These are phyloP conservation scores for Rhegmatorhina hoffmannsi DNA, from an alignment of 2,113 vertebrate genomes.

Conservation along the genomic window DNA sequence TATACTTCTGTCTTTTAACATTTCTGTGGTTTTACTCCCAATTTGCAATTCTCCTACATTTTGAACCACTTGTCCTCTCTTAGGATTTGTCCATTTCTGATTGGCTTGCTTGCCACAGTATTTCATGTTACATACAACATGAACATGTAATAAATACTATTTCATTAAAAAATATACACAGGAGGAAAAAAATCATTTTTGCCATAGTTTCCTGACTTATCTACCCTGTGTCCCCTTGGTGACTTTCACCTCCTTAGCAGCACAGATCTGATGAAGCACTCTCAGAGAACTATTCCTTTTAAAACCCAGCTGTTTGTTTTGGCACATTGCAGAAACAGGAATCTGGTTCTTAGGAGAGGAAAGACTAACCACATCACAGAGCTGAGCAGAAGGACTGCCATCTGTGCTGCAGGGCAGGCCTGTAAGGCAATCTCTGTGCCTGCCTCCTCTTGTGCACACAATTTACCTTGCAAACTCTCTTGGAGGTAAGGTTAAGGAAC, in stretches of 20 bases:
- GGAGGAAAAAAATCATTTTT: neutral
- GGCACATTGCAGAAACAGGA: constrained; percentile 3
- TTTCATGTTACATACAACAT: neutral
- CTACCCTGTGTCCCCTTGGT: neutral
- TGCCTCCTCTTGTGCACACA: neutral
- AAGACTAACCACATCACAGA: constrained; percentile 60
- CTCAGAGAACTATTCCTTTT: constrained; percentile 34
- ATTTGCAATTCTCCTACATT: constrained; percentile 37
- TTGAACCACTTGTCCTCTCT: neutral
- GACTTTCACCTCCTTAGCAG: constrained; percentile 16
- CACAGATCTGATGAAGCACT: neutral
- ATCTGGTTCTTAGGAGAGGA: constrained; percentile 54
- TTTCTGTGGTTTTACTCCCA: constrained; percentile 66
- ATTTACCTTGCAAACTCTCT: neutral
- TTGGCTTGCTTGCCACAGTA: neutral
- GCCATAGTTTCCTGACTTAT: neutral
- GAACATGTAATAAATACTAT: neutral
- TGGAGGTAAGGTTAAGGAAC: neutral
- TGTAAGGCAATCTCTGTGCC: neutral
- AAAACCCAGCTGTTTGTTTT: constrained; percentile 52
- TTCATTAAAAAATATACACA: neutral
- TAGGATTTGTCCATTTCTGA: neutral
- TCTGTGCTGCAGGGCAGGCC: neutral
- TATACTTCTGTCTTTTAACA: constrained; percentile 41
- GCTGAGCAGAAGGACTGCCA: constrained; percentile 28